Base-by-base conservation (phyloP, 1,140 invertebrate genomes). In the Dufourea novaeangliae region DNA sequence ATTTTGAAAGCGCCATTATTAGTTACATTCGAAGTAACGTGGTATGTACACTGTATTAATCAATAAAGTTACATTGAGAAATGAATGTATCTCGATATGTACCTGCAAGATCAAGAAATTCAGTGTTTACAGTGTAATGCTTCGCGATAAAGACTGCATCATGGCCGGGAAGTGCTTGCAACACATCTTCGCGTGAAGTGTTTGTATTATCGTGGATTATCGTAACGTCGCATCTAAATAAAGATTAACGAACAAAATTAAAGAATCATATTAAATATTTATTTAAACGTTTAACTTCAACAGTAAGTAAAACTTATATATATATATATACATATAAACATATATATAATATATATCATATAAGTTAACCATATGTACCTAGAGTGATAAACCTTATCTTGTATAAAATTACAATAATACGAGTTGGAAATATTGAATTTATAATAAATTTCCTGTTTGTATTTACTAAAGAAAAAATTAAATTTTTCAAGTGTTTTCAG, bases 51-150 rank as follows among this genome's bases (percentile, higher is more conserved):
- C 46, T 52, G 4, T 39, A 3, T 7, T 41, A 10, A 34, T 7
- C 12, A 20, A 59, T 22, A 46, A 12, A 37, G 11, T 52, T 10
- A 5, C 57, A 6, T 32, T 52, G 1, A 66, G 50, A 17, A 39
- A 59, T 61, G 12, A 25, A 27, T 46, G 41, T 22, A 22, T n/a
- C 25, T 67, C 7, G 5, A 57, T 56, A 10, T 56, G 57, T 88
- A 91, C 91, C 91, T 57, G 89, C 90, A 56, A 76, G 61, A 73
- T 91, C 63, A 0, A 92, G 82, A 63, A 92, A 90, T 57, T 90
- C 86, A 22, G 67, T 85, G 50, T 92, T 88, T 5, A 92, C 78
- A 64, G 71, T 78, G 7, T 62, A 25, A 54, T 90, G 87, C 20
- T 44, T 64, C 1, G 59, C 62, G n/a, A 91, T 59, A 27, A 89